Base-by-base conservation (phyloP, 1,140 invertebrate species). In the Tribolium castaneum region DNA sequence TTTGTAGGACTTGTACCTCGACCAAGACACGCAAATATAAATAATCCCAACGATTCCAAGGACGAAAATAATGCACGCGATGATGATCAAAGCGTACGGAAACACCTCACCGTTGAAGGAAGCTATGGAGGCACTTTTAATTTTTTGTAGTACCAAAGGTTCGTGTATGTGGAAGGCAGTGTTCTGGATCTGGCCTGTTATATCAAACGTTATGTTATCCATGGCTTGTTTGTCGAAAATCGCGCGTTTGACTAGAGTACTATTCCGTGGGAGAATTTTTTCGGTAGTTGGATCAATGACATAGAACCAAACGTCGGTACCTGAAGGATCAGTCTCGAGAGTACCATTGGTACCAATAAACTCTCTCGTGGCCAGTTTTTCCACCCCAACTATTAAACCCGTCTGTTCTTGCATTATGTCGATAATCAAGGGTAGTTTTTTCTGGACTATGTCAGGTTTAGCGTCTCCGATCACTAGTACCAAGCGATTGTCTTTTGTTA, bases 21-120 rank as follows among this genome's bases (percentile, higher is more conserved):
- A 95, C 95, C 96, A 97, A 0, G 95, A 96, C 50, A 96, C 92
- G 84, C 96, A 97, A 30, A 98, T 96, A 84, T 97, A 97, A 25
- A 97, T 92, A 39, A 97, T 97, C 9, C 95, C 96, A 70, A 94
- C 92, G 10, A 94, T 90, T 1, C 95, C 95, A 14, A 97, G 90
- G 2, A 98, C 89, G 12, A 97, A 91, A 71, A 98, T 97, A 12
- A 98, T 91, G 39, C 92, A 93, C 0, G 95, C 96, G 13, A 98
- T 92, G 14, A 95, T 91, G 62, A 98, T 94, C 4, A 98, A 88
- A 4, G 95, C 95, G 70, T 95, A 95, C 6, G 95, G 96, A 82
- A 96, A 94, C 3, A 95, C 93, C 77, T 93, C 93, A 80, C 90
- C 92, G 76, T 91, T 91, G 73, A 91, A 90, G 5, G 92, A 89